Conservation (phyloP, 2,888 invertebrate genomes). For the Agonopterix subpropinquella region DNA sequence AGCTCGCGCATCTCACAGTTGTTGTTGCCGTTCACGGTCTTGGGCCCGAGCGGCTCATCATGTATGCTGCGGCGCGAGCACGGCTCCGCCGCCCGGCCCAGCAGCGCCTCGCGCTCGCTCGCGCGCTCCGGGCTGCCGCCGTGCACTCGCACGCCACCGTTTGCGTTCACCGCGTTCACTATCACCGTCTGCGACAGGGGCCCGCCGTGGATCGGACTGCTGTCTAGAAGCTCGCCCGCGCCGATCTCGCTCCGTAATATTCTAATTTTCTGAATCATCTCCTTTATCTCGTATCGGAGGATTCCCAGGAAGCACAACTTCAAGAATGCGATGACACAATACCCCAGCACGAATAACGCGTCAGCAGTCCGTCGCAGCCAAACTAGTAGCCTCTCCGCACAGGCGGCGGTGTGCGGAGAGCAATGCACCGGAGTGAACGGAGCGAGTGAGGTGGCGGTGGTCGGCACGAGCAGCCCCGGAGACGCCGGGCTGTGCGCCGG, state of each 20-base stretch:
- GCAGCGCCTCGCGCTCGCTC: slow-evolving; percentile 76
- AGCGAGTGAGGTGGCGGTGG: slow-evolving; percentile 47
- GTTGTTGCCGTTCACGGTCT: slow-evolving; percentile 83
- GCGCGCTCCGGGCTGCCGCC: slow-evolving; percentile 71
- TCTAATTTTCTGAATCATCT: slow-evolving; percentile 94
- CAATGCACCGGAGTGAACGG: slow-evolving; percentile 59
- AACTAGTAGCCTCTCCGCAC: slow-evolving; percentile 81
- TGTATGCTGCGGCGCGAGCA: slow-evolving; percentile 57
- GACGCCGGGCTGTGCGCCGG: slow-evolving; percentile 57
- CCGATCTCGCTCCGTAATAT: slow-evolving; percentile 82
- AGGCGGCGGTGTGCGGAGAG: slow-evolving; percentile 76
- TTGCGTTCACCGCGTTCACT: slow-evolving; percentile 72
- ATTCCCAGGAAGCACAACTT: slow-evolving; percentile 93
- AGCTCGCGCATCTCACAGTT: slow-evolving; percentile 88
- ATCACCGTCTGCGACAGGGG: slow-evolving; percentile 66
- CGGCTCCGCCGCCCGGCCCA: slow-evolving; percentile 67
- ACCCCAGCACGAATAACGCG: slow-evolving; percentile 86
- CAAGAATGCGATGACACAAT: slow-evolving; percentile 91
- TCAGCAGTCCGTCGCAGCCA: slow-evolving; percentile 89
- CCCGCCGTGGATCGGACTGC: slow-evolving; percentile 65
- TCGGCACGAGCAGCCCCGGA: slow-evolving; percentile 69
- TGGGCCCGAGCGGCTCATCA: slow-evolving; percentile 73
- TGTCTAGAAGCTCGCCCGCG: slow-evolving; percentile 63
- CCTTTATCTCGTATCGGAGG: slow-evolving; percentile 89
- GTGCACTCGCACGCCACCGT: slow-evolving; percentile 76